Evolutionary conservation across 2,888 invertebrate genomes (phyloP).

Genomic region (Apotomis turbidana): DNA sequence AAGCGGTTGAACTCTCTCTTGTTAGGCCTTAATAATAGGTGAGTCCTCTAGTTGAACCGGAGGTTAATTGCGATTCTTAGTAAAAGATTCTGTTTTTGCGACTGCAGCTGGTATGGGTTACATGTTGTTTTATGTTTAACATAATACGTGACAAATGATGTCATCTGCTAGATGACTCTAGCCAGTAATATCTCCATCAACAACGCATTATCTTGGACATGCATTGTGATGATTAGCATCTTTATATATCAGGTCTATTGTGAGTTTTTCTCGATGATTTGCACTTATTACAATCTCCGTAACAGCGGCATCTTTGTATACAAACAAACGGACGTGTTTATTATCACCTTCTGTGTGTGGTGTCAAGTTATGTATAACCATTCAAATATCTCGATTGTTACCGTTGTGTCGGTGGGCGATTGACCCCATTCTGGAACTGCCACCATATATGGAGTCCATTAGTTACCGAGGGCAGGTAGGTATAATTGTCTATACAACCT

Average conservation of each 20-base stretch:
- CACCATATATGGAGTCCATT: conserved; percentile 70
- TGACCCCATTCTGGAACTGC: conserved; percentile 62
- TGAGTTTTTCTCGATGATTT: conserved; percentile 5
- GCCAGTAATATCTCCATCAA: conserved; percentile 34
- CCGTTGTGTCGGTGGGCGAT: conserved; percentile 63
- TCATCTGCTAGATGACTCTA: conserved; percentile 28
- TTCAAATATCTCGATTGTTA: conserved; percentile 65
- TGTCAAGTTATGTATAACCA: conserved; percentile 49
- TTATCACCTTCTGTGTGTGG: conserved; percentile 48
- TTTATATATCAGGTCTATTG: conserved; percentile 10
- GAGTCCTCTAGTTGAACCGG: conserved; percentile 54
- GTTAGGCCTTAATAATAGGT: conserved; percentile 52
- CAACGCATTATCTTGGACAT: conserved; percentile 36
- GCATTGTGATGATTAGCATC: conserved; percentile 32
- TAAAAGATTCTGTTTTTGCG: conserved; percentile 42
- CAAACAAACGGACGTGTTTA: conserved; percentile 28
- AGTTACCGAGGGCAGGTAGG: conserved; percentile 57
- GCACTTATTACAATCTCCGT: conserved; percentile 6
- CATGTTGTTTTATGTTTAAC: conserved; percentile 21
- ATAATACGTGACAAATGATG: conserved; percentile 38
- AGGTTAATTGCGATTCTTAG: conserved; percentile 58
- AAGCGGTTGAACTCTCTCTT: conserved; percentile 55
- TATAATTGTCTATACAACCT: conserved; percentile 59
- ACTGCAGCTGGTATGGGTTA: conserved; percentile 18
- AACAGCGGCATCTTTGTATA: conserved; percentile 8